A percentile compares a stretch with the other conserved stretches of the same genome.
Evolutionary conservation across 2,113 vertebrate genomes (phyloP).

Genomic region (Saiga tatarica): DNA sequence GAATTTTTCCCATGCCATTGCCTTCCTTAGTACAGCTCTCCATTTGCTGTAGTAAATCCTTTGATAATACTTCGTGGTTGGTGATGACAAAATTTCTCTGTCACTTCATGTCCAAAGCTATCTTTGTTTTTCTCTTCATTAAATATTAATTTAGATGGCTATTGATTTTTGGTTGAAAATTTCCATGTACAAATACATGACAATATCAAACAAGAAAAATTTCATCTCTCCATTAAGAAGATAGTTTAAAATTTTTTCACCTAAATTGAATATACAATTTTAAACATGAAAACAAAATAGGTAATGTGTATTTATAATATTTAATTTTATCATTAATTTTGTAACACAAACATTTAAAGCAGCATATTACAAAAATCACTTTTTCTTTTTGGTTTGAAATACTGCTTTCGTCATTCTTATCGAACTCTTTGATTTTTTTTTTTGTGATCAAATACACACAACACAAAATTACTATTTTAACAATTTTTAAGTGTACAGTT

Average conservation of each 20-base stretch:
- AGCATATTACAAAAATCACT: background rate
- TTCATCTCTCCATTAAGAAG: background rate
- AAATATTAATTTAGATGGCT: conserved; percentile 25
- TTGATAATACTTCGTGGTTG: background rate
- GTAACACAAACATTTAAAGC: background rate
- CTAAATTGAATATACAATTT: background rate
- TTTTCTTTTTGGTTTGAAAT: background rate
- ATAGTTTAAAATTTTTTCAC: background rate
- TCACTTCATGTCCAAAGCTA: background rate
- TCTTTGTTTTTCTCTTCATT: conserved; percentile 9
- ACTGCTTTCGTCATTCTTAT: background rate
- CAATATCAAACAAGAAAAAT: conserved; percentile 9
- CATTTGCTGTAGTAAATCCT: background rate
- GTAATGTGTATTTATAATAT: background rate
- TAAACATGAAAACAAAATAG: background rate
- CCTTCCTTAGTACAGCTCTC: background rate
- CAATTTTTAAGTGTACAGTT: background rate
- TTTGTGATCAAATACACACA: background rate
- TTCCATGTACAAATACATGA: background rate
- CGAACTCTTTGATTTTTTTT: background rate
- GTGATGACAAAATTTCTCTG: background rate
- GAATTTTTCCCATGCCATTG: background rate
- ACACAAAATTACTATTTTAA: background rate
- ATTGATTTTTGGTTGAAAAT: conserved; percentile 27
- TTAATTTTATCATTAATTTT: conserved; percentile 17